Base-by-base conservation (phyloP, 2,888 invertebrate species). In the Limnephilus auricula region DNA sequence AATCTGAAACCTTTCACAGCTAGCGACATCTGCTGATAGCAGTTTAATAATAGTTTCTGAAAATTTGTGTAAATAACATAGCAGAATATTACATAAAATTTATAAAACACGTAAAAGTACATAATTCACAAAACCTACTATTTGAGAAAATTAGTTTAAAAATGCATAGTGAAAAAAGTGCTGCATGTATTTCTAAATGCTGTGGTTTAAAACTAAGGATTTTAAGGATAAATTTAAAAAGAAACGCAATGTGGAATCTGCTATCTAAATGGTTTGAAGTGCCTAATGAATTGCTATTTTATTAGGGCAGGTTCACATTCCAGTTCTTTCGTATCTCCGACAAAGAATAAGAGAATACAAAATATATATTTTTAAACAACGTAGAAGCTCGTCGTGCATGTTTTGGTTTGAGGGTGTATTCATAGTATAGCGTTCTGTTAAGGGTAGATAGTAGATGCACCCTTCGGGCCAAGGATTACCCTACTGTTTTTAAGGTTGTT, bases 401-500 rank as follows among this genome's bases (percentile, higher is more conserved):
- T 65, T 65, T 65, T 65, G 65, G 65, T 65, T 65, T 65, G 25
- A 65, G 25, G 6, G 65, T 65, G 65, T 65, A 65, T 65, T 65
- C n/a, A 25, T 65, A 65, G 65, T 65, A 65, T 25, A n/a, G 65
- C 9, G 65, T 65, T 65, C 65, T 65, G 65, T 65, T 65, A 65
- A n/a, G 65, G 65, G 65, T 65, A 65, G 65, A 65, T 65, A 65
- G n/a, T 65, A n/a, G 45, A 15, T 87, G 65, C 87, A 65, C 65
- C 87, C 87, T 65, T 65, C 65, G 18, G 50, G 34, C n/a, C 18
- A 15, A 78, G 87, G 50, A 45, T 79, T 78, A 78, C 87, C 87
- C 87, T 25, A 85, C 85, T 40, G 85, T 85, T 85, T 86, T 40
- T 31, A 65, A 31, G 86, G 50, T 86, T 45, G 31, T 82, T 82